Evolutionary conservation across 2,113 vertebrate species (phyloP), one percentile per base, ranked within the genome.

Genomic region (Petroica traversi): DNA sequence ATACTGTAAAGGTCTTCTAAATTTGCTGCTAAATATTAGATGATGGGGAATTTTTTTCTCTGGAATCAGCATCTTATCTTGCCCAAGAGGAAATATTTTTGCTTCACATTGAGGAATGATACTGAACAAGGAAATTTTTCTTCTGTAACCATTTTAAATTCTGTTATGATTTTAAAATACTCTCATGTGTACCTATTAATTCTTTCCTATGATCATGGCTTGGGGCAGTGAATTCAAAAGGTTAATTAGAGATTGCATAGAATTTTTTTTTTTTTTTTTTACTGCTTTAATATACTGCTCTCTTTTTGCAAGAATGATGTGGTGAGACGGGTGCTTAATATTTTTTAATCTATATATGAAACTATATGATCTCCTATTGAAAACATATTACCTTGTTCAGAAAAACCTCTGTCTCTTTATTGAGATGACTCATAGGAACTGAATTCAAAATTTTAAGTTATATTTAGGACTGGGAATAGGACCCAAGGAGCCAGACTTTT

Each of bases 241-340:
- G 14, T 73, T 54, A 62, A 75, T 74, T 82, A 46, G n/a, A 15
- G 11, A 62, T 63, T 75, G 9, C 20, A 36, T 34, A 49, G 38
- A 62, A 69, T 66, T 66, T 41, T 23, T 24, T 69, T 25, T 25
- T 25, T 36, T 2, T 9, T 63, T 75, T 24, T 17, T 55, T 15
- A 17, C 8, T 24, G 1, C 1, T 92, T 83, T 67, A 68, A 19
- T 45, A 12, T 68, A 46, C 24, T 58, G 8, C 26, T 19, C 14
- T 11, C 11, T 82, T 38, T 68, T 7, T 72, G 26, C 43, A 63
- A 55, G 16, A 75, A 75, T 26, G 14, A 75, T 49, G 7, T 51
- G 14, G 8, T 3, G 6, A 43, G 26, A 81, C 20, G 6, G 1
- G 1, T 48, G 14, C 6, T 9, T 36, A 73, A 2, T 36, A 13